Evolutionary conservation across 2,888 invertebrate species (phyloP), one percentile per base, ranked within the genome.

Genomic region (Drosophila mayaguana): DNA sequence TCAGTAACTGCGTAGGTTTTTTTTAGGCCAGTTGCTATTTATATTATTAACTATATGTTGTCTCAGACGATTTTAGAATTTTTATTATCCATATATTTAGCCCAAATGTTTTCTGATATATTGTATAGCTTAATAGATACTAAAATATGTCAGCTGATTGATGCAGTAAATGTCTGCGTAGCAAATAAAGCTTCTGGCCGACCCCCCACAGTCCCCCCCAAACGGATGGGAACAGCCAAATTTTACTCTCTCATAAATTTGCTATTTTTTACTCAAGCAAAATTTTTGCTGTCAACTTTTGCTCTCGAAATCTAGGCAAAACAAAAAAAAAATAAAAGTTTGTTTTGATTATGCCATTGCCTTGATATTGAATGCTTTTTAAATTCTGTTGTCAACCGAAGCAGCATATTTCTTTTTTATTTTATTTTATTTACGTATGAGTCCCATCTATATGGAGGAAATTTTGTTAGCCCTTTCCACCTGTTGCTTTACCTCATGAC

Each of bases 291-390:
- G 50, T 65, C 67, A 66, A 14, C 32, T 20, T 25, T 53, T 36
- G 16, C 57, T 57, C 28, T 63, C 50, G 36, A 80, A 72, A 61
- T 64, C 43, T 64, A 18, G 12, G 62, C 50, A 57, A 83, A 70
- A 69, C 14, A 25, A 61, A 36, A 64, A 81, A 68, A 69, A 38
- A 25, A 61, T 43, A 64, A 85, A 70, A 69, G 77, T 85, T 84
- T 88, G 79, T 85, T 85, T 81, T 88, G 86, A 74, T 81, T 67
- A 34, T 64, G 55, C 25, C 46, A 59, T 70, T 56, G 84, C 86
- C 88, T 88, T 85, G 84, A 85, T 88, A 88, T 85, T 88, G 88
- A 81, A 80, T 70, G 75, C 45, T 81, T 67, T 81, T 63, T 54
- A 46, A 59, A 70, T 63, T 65, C 66, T 78, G 88, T 85, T 85